phyloP scores from a whole-genome alignment of 2,888 invertebrate species.

The Erpobdella octoculata region DNA sequence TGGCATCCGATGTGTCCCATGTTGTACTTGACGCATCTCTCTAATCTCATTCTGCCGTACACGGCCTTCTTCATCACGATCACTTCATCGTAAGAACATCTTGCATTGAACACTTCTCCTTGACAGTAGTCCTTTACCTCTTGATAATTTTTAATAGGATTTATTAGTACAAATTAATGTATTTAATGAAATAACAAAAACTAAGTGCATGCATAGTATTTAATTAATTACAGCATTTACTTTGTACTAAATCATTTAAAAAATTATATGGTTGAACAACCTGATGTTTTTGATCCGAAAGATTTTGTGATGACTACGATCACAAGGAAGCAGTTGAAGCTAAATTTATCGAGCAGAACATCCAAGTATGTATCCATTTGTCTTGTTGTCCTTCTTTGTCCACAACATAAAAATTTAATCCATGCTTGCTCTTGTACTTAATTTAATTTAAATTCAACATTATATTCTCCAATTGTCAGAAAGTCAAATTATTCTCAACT shows the following conservation, averaged over 20 bases:
- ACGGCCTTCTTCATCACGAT: slow-evolving; percentile 31
- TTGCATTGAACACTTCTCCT: slow-evolving; percentile 32
- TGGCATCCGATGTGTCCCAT: slow-evolving; percentile 36
- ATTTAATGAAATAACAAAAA: neutral
- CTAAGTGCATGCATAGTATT: too few relatives aligned
- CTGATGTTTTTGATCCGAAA: neutral
- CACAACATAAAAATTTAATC: too few relatives aligned
- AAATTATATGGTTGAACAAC: neutral
- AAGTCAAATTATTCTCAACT: too few relatives aligned
- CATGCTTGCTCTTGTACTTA: too few relatives aligned
- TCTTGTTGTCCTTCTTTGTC: too few relatives aligned
- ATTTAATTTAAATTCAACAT: too few relatives aligned
- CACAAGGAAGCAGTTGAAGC: neutral
- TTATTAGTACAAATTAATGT: neutral
- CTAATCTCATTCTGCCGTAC: slow-evolving; percentile 36
- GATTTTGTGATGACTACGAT: neutral
- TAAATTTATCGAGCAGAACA: neutral
- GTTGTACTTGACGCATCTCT: slow-evolving; percentile 33
- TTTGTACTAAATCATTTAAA: neutral
- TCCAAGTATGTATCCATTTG: neutral
- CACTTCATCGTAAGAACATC: slow-evolving; percentile 31
- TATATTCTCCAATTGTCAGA: too few relatives aligned
- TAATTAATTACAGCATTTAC: neutral
- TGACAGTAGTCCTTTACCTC: slow-evolving; percentile 33
- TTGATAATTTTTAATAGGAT: neutral